Conservation (phyloP, 2,888 invertebrate species). For the Lycophotia porphyrea region DNA sequence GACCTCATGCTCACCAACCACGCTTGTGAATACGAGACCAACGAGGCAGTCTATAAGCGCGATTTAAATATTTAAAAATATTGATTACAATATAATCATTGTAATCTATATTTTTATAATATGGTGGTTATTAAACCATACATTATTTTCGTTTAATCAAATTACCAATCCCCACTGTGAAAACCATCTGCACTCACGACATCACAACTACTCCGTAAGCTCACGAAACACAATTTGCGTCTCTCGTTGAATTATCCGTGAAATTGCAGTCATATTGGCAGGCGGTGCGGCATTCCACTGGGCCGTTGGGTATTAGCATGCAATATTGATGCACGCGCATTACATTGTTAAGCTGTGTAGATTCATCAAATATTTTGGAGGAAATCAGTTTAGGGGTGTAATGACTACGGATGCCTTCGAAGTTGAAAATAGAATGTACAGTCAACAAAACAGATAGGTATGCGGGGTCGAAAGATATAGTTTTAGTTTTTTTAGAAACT, state of each 20-base stretch:
- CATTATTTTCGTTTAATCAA: too few relatives aligned
- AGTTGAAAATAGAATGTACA: background rate
- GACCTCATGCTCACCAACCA: too few relatives aligned
- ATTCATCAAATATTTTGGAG: background rate
- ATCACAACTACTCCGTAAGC: too few relatives aligned
- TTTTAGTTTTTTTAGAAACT: too few relatives aligned
- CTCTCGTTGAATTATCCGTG: slow-evolving; percentile 25
- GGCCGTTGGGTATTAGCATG: slow-evolving; percentile 7
- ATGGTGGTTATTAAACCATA: too few relatives aligned
- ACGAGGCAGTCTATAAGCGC: too few relatives aligned
- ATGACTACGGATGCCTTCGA: background rate
- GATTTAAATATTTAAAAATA: background rate
- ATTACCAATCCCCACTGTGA: background rate
- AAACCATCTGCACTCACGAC: background rate
- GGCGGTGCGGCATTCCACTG: slow-evolving; percentile 8
- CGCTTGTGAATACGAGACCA: too few relatives aligned
- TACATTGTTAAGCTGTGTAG: background rate
- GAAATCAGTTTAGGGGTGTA: background rate
- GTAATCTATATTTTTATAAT: too few relatives aligned
- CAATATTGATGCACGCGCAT: background rate
- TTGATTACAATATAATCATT: background rate
- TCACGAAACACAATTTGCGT: slow-evolving; percentile 6
- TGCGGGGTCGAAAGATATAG: too few relatives aligned
- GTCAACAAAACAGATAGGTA: too few relatives aligned
- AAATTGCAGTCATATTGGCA: slow-evolving; percentile 29